Evolutionary conservation across 2,113 vertebrate species (phyloP).

Genomic region (Origma solitaria): DNA sequence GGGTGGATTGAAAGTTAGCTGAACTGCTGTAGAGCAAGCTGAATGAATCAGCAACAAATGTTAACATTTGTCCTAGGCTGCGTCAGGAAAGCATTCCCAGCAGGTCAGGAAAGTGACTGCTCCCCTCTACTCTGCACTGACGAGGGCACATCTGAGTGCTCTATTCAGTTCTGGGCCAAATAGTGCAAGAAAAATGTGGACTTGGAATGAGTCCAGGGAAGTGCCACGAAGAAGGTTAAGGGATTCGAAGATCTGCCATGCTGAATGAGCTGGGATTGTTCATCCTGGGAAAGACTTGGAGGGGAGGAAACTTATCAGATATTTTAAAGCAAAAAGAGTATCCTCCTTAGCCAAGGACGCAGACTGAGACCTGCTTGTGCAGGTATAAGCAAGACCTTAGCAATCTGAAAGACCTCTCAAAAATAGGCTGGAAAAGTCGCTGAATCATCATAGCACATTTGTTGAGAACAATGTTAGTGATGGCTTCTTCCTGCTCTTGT

Average conservation of each 20-base stretch:
- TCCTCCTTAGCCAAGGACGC: background rate
- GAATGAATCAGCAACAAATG: background rate
- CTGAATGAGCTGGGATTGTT: background rate
- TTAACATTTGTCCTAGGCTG: background rate
- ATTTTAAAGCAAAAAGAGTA: background rate
- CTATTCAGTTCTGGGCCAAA: background rate
- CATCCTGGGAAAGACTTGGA: background rate
- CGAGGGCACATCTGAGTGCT: background rate
- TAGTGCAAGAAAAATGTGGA: background rate
- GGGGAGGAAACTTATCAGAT: background rate
- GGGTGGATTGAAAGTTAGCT: background rate
- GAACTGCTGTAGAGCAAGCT: background rate
- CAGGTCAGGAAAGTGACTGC: background rate
- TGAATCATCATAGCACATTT: background rate
- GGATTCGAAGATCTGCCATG: background rate
- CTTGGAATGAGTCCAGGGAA: background rate
- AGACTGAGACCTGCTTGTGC: background rate
- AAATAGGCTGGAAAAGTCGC: background rate
- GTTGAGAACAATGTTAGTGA: background rate
- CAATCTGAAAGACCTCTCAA: background rate
- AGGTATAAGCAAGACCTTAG: background rate
- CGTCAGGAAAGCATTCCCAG: background rate
- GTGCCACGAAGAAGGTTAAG: background rate
- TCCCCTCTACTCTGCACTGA: background rate
- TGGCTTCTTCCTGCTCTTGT: background rate